phyloP scores from a whole-genome alignment of 1,140 invertebrate genomes.

The Stegodyphus mimosarum region DNA sequence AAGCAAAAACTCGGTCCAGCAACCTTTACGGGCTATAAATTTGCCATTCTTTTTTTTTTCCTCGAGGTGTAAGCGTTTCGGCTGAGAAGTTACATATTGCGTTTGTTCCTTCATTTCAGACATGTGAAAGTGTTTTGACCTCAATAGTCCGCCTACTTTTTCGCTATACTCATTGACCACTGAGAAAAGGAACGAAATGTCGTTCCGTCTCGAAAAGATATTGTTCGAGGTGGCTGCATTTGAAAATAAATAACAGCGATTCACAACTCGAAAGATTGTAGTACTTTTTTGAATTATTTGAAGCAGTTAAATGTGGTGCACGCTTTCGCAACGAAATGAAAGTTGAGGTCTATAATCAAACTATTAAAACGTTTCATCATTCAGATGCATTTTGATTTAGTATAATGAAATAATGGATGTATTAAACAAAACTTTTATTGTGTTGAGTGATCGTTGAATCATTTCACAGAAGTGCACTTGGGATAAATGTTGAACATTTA shows the following conservation, averaged over 20 bases:
- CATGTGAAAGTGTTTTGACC: conserved; percentile 49
- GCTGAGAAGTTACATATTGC: conserved; percentile 19
- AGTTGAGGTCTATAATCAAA: too few species aligned
- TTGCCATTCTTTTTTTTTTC: conserved; percentile 17
- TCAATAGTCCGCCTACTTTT: conserved; percentile 38
- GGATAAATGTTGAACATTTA: too few species aligned
- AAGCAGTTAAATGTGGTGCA: too few species aligned
- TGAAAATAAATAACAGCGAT: conserved; percentile 1
- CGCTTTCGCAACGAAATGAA: too few species aligned
- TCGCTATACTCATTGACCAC: conserved; percentile 8
- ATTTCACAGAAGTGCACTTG: too few species aligned
- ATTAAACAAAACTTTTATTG: too few species aligned
- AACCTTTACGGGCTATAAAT: conserved; percentile 31
- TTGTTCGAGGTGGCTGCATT: conserved; percentile 30
- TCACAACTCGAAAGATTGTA: neutral
- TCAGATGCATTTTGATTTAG: too few species aligned
- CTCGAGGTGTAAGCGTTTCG: conserved; percentile 16
- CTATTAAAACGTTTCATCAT: too few species aligned
- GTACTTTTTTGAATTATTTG: too few species aligned
- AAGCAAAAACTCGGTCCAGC: neutral
- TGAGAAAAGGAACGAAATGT: conserved; percentile 22
- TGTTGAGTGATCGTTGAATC: too few species aligned
- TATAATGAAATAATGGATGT: too few species aligned
- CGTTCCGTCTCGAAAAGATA: conserved; percentile 9
- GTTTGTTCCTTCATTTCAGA: conserved; percentile 20